Percentiles rank a stretch among this genome's conserved stretches.
Evolutionary conservation across 2,888 invertebrate genomes (phyloP).

Genomic region (Heliconius hortense): DNA sequence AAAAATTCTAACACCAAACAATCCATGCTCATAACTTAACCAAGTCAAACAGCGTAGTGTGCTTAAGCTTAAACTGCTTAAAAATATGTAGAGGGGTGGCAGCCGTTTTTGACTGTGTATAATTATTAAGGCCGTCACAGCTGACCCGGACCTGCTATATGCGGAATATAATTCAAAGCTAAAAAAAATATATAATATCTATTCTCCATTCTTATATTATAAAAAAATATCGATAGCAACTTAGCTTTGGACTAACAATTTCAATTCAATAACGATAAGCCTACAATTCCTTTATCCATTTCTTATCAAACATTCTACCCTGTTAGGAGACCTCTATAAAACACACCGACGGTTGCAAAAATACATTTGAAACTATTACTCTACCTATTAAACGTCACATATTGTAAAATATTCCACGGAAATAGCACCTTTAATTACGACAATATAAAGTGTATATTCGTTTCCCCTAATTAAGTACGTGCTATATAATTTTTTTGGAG

Average conservation of each 20-base stretch:
- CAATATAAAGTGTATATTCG: conserved; percentile 30
- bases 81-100: not conserved
- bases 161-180: too few species aligned
- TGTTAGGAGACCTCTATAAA: conserved; percentile 41
- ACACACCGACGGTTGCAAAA: conserved; percentile 40
- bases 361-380: conserved; percentile 32
- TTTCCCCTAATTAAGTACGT: conserved; percentile 4
- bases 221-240: not conserved
- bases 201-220: not conserved
- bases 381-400: conserved; percentile 24
- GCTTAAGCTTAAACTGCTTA: not conserved
- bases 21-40: not conserved
- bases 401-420: not conserved
- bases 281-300: conserved; percentile 25
- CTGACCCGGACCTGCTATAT: too few species aligned
- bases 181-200: not conserved
- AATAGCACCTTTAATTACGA: conserved; percentile 9
- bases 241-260: conserved; percentile 20
- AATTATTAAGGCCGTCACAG: not conserved
- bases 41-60: not conserved
- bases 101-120: not conserved
- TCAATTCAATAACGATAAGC: conserved; percentile 34
- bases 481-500: conserved; percentile 26
- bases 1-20: not conserved
- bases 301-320: conserved; percentile 34